Evolutionary conservation across 1,140 invertebrate genomes (phyloP), one percentile per base, ranked within the genome.

Genomic region (Pectinophora gossypiella): DNA sequence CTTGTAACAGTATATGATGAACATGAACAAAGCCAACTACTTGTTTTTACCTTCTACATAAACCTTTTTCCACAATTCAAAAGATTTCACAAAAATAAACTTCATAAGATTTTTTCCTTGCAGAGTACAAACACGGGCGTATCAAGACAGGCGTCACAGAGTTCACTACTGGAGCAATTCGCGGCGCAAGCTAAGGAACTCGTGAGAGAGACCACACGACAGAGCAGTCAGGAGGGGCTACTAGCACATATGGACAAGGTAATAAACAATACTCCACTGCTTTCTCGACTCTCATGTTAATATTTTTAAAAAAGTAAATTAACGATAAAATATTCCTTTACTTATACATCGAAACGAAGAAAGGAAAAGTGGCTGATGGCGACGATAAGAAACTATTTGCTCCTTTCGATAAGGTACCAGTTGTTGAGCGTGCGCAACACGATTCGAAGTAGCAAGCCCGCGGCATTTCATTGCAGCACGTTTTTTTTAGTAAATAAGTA

Each of bases 191-290:
- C 95, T 0, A 97, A 97, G 76, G 95, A 96, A 64, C 74, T 96
- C 46, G 94, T 97, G 2, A 89, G 92, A 38, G 95, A 96, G 72
- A 95, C 94, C 0, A 96, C 94, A 0, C 89, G 95, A 5, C 95
- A 97, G 77, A 94, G 94, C 68, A 96, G 95, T 68, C 95, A 97
- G 77, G 95, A 97, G 71, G 95, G 95, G 13, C 63, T 97, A 0
- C 81, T 97, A n/a, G 95, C 95, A 9, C 95, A 96, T 51, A 95
- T 97, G 90, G 95, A 97, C 63, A 96, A 97, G 90, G 94, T 95
- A 61, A 56, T 32, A 3, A 32, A 32, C 6, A 32, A 12, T 2
- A 32, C 27, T n/a, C n/a, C n/a, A n/a, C n/a, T n/a, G n/a, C n/a
- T n/a, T n/a, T n/a, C n/a, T n/a, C n/a, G n/a, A n/a, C n/a, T n/a